Evolutionary conservation across 2,797 vertebrate species (phyloP), one percentile per base, ranked within the genome.

Genomic region (Gambusia yucatana): DNA sequence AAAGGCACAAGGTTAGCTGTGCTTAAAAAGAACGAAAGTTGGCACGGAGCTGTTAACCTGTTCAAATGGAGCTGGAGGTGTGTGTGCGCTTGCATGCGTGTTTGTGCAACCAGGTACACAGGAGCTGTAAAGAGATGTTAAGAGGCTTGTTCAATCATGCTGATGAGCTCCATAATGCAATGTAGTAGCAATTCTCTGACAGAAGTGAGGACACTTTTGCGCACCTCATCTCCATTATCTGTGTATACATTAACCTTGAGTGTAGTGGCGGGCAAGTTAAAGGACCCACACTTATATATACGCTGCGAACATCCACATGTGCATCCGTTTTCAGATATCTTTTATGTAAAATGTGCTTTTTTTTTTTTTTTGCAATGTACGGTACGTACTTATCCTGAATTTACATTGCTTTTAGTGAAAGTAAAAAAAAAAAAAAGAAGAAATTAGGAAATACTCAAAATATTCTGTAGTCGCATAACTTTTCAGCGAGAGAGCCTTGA

Each of bases 221-320:
- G 82, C 86, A 87, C 88, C 92, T 93, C 91, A 90, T 93, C 89
- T 92, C 92, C 88, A 90, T 94, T 94, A 95, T 93, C 93, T 83
- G 85, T 84, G 87, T 92, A 91, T 94, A 93, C 86, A 95, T 94
- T 95, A 94, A 95, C 95, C 94, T 94, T 95, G 93, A 88, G 78
- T 73, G 50, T 25, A 28, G 71, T n/a, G 75, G 82, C 72, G 30
- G 84, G 71, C 73, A 76, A 83, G 79, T 28, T 43, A 57, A 86
- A 74, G 73, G 65, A 65, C 71, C 41, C 4, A 16, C 50, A 59
- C 81, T 78, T 79, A 63, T 28, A 77, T 39, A 70, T 30, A 33
- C 33, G 44, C 44, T 78, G 43, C 77, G 77, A 69, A 86, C n/a
- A 44, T 30, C 41, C 43, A 61, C 28, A 50, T 22, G 17, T 28